Conservation (phyloP, 2,113 vertebrate genomes). For the Ammospiza nelsoni region DNA sequence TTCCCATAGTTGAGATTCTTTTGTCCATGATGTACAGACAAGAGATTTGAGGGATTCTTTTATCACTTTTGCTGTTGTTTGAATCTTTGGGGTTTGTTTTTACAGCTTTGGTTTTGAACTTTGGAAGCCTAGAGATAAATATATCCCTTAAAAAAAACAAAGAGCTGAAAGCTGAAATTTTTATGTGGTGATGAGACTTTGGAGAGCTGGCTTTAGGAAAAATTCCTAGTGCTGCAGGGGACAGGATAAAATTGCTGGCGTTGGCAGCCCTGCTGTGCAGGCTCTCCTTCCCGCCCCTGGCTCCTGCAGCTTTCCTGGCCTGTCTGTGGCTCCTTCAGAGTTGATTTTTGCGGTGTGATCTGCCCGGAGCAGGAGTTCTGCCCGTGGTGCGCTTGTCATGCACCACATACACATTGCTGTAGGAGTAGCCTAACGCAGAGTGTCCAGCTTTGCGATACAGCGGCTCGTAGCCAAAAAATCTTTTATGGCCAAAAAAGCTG, state of each 20-base stretch:
- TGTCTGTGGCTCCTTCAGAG: rapidly evolving
- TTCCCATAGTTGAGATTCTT: neutral
- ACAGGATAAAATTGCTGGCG: rapidly evolving
- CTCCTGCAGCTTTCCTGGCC: neutral
- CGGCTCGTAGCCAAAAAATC: neutral
- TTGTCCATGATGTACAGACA: rapidly evolving
- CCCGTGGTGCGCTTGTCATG: neutral
- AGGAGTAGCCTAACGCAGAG: neutral
- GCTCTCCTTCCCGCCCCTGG: neutral
- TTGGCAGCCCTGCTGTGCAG: neutral
- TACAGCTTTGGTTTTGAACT: neutral
- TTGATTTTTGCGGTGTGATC: neutral
- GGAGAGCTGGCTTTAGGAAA: neutral
- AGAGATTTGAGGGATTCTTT: neutral
- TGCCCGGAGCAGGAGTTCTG: neutral
- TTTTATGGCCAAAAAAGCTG: neutral
- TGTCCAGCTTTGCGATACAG: neutral
- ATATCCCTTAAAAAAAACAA: neutral
- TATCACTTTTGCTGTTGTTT: neutral
- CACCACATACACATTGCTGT: rapidly evolving
- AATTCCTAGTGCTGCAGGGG: neutral
- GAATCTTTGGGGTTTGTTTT: neutral
- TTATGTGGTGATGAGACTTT: neutral
- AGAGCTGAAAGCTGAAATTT: neutral
- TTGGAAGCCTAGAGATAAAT: neutral